Conservation (phyloP, 2,113 vertebrate species). For the Ceyx margarethae region DNA sequence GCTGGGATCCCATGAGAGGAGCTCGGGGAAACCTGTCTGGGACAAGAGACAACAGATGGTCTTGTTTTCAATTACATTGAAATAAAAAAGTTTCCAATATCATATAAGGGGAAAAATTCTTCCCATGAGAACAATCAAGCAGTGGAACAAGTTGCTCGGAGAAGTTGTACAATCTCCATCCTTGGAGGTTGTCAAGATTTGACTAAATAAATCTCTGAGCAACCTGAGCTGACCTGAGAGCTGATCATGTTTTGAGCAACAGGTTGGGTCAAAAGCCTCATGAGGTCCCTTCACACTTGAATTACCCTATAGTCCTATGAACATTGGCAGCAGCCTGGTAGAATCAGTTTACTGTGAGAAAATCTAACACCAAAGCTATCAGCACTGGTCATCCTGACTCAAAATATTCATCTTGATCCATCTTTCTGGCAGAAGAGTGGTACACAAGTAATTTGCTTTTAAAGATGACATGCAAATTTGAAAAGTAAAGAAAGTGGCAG, state of each 20-base stretch:
- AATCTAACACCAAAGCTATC: neutral
- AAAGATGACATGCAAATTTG: neutral
- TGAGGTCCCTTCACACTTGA: neutral
- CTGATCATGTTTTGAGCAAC: neutral
- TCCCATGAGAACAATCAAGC: neutral
- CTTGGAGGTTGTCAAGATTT: neutral
- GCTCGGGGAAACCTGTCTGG: neutral
- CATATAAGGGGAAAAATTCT: neutral
- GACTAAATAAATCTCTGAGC: neutral
- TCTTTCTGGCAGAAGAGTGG: neutral
- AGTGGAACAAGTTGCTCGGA: neutral
- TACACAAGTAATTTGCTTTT: neutral
- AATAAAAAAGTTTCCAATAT: neutral
- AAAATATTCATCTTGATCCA: neutral
- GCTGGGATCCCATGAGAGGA: neutral
- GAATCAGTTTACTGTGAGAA: neutral
- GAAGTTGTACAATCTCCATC: neutral
- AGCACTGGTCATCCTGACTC: neutral
- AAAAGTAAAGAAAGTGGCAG: neutral
- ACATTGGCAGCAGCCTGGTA: neutral
- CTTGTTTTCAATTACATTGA: neutral
- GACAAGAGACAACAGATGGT: neutral
- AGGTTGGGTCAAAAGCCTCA: neutral
- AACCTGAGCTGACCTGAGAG: neutral
- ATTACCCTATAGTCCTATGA: neutral